phyloP scores from a whole-genome alignment of 23 tunicate genomes.

The Trididemnum miniatum region DNA sequence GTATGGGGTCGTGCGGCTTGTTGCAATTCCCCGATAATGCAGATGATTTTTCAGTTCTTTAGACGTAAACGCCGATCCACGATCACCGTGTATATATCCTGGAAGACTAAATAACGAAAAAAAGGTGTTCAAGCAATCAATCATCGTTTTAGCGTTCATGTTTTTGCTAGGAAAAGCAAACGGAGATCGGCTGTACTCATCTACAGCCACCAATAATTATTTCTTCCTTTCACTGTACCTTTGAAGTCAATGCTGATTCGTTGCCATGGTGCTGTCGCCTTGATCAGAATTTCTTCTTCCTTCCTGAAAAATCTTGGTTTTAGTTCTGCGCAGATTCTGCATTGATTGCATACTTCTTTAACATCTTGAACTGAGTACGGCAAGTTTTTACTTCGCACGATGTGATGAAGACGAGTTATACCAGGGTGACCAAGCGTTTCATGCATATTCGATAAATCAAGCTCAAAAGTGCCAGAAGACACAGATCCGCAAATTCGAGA shows the following conservation, averaged over 20 bases:
- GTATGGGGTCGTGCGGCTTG: constrained; percentile 25
- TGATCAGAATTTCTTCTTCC: background rate
- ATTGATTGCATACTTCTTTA: background rate
- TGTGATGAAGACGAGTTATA: background rate
- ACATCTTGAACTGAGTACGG: constrained; percentile 9
- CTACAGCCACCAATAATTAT: background rate
- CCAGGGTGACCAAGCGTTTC: constrained; percentile 13
- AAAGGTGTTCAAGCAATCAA: background rate
- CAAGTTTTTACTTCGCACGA: background rate
- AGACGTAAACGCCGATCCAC: constrained; percentile 23
- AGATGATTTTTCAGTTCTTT: constrained; percentile 27
- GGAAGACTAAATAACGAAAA: constrained; percentile 1
- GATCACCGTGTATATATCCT: constrained; percentile 19
- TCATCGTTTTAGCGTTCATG: background rate
- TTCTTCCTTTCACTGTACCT: background rate
- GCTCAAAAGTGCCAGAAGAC: background rate
- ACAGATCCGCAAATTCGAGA: background rate
- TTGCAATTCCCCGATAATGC: constrained; percentile 8
- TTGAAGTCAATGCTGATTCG: constrained; percentile 11
- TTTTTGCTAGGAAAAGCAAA: constrained; percentile 13
- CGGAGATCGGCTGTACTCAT: constrained; percentile 7
- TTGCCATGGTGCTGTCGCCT: background rate
- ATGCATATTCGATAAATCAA: background rate
- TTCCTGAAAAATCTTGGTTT: background rate
- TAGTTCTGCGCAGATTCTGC: constrained; percentile 6